Evolutionary conservation across 2,888 invertebrate species (phyloP).

Genomic region (Celastrina argiolus): DNA sequence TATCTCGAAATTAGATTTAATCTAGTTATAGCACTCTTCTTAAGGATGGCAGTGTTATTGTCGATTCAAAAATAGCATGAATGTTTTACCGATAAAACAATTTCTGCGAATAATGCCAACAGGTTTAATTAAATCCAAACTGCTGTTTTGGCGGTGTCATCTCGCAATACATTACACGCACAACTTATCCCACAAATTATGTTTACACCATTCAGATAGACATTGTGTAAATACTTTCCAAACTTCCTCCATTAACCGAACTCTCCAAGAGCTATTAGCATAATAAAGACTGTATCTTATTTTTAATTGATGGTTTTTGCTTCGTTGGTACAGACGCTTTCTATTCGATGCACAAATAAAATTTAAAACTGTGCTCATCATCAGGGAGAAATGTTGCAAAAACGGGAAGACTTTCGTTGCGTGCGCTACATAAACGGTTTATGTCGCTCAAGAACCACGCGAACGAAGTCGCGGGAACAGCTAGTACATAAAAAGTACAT

Average conservation of each 20-base stretch:
- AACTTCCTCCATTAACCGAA: conserved; percentile 69
- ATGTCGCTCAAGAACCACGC: too few relatives aligned
- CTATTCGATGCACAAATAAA: not conserved
- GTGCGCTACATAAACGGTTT: too few relatives aligned
- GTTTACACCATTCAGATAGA: conserved; percentile 71
- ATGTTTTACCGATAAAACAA: conserved; percentile 19
- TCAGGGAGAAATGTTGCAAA: too few relatives aligned
- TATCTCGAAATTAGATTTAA: too few relatives aligned
- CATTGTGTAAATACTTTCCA: conserved; percentile 59
- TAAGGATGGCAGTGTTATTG: too few relatives aligned
- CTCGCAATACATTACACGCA: conserved; percentile 59
- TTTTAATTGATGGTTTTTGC: conserved; percentile 34
- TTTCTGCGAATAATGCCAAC: not conserved
- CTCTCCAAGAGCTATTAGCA: conserved; percentile 64
- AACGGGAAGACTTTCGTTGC: too few relatives aligned
- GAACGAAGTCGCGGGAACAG: too few relatives aligned
- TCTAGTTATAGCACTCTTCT: too few relatives aligned
- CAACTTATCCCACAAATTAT: conserved; percentile 70
- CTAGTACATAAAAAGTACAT: too few relatives aligned
- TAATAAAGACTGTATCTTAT: conserved; percentile 60
- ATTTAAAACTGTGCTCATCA: too few relatives aligned
- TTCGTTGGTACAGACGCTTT: not conserved
- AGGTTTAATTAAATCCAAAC: conserved; percentile 59
- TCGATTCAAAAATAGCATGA: not conserved
- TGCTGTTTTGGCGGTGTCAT: conserved; percentile 54